Evolutionary conservation across 2,113 vertebrate genomes (phyloP).

Genomic region (Lepidothrix coronata): DNA sequence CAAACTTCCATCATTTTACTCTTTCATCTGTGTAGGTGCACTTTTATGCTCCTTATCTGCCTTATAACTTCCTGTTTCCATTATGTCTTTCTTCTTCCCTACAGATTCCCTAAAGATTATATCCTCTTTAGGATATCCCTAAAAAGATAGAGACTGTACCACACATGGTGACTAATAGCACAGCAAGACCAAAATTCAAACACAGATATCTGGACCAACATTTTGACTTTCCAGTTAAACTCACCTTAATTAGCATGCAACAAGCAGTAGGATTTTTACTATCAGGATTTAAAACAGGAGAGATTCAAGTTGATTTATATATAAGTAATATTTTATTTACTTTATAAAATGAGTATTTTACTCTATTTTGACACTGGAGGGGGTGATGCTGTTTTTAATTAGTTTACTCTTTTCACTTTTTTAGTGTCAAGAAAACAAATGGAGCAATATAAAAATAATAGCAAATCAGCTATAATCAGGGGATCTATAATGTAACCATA

Average conservation of each 20-base stretch:
- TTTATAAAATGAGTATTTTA: neutral
- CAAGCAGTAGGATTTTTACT: neutral
- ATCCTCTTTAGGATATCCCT: neutral
- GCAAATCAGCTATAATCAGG: neutral
- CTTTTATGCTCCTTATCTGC: neutral
- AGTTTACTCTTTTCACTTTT: slow-evolving; percentile 25
- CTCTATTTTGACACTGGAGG: neutral
- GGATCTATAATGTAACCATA: neutral
- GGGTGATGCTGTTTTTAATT: slow-evolving; percentile 16
- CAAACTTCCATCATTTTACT: neutral
- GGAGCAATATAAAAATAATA: slow-evolving; percentile 36
- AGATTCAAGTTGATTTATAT: neutral
- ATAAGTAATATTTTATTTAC: slow-evolving; percentile 7
- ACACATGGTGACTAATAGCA: neutral
- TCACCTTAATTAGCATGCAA: neutral
- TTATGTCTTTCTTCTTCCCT: neutral
- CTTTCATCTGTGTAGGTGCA: neutral
- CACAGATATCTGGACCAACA: neutral
- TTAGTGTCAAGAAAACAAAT: slow-evolving; percentile 54
- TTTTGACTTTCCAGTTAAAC: neutral
- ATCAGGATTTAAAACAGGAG: neutral
- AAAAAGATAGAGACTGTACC: neutral
- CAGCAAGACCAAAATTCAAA: neutral
- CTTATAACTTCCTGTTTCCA: neutral
- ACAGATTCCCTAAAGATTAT: neutral